Evolutionary conservation across 2,113 vertebrate genomes (phyloP).

Genomic region (Australoheros scitulus): DNA sequence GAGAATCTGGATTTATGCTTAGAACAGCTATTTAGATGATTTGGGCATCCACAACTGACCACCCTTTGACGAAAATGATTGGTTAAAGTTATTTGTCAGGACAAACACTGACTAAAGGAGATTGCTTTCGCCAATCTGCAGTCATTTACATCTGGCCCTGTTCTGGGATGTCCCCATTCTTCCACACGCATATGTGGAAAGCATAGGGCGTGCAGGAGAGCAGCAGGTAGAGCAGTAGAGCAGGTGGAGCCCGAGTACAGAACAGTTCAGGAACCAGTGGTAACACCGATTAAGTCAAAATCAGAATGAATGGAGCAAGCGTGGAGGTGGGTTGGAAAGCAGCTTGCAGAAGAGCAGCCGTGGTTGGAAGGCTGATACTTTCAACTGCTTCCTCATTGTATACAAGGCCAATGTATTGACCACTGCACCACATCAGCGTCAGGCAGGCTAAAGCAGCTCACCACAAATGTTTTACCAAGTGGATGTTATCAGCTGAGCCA

Average conservation of each 20-base stretch:
- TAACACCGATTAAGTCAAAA: not conserved
- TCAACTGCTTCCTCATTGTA: not conserved
- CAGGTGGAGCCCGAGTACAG: not conserved
- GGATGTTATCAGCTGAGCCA: not conserved
- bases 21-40: constrained; percentile 13
- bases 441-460: not conserved
- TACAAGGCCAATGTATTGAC: not conserved
- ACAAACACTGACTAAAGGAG: not conserved
- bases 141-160: too few relatives aligned
- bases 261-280: not conserved
- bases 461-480: not conserved
- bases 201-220: not conserved
- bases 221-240: not conserved
- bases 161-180: not conserved
- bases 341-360: not conserved
- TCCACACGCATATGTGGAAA: rapidly evolving
- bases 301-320: not conserved
- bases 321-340: not conserved
- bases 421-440: not conserved
- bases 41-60: not conserved
- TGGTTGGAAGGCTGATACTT: rapidly evolving
- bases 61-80: not conserved
- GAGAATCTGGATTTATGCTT: constrained; percentile 16
- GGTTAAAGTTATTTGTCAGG: constrained; percentile 7
- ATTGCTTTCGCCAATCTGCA: not conserved